Evolutionary conservation across 1,140 invertebrate species (phyloP), one percentile per base, ranked within the genome.

Genomic region (Parapsyche elsis): DNA sequence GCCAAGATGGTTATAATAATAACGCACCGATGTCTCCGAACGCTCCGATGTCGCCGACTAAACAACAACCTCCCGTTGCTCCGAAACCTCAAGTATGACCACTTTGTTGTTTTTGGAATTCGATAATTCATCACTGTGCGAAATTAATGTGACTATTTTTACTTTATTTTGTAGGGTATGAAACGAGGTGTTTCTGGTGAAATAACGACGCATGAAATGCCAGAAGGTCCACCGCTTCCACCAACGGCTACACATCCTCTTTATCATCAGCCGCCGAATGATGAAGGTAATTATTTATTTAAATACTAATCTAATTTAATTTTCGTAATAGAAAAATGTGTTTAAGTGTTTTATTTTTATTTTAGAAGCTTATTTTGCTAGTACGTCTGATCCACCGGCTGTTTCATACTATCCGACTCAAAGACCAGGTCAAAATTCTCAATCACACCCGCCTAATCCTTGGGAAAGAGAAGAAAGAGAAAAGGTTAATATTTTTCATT

Each of bases 391-490:
- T 87, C 92, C 93, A 24, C 94, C 94, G 0, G 91, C 93, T 84
- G 94, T 94, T 84, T 91, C 92, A 38, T 94, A 93, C 85, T 92
- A 95, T 88, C 91, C 91, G 24, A 86, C 84, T 81, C 85, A 79
- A 30, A 0, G 76, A 81, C 24, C 81, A 9, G 79, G 85, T 80
- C 86, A 84, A 70, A 84, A 83, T 26, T 86, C 85, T 49, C 88
- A 89, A 75, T 86, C 87, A 7, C 87, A 79, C 83, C 90, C 90
- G 19, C 91, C 92, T 70, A 96, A 95, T 90, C 95, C 95, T 0
- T 97, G 95, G 96, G 94, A 96, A 84, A 89, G 95, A 71, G 96
- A 97, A 89, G 95, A 96, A 86, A 92, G 94, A 82, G 95, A 97
- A 88, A 94, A 92, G 85, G 94, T 83, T 64, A 76, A 24, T 70